Evolutionary conservation across 2,888 invertebrate species (phyloP), one percentile per base, ranked within the genome.

Genomic region (Nysson spinosus): DNA sequence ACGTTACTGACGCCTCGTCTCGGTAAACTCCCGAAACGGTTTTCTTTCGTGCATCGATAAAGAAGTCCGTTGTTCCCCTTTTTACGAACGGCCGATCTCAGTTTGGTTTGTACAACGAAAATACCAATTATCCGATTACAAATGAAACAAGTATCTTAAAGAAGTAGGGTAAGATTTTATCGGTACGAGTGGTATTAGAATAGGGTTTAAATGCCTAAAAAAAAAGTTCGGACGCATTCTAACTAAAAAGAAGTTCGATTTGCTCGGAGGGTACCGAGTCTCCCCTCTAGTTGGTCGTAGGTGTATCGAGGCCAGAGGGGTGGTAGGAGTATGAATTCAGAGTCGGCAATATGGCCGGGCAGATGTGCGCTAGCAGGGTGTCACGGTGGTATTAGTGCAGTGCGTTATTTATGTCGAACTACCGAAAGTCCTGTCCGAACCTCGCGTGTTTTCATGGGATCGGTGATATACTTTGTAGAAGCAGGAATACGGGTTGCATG

Each of bases 391-490:
- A 84, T 85, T 85, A 83, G 84, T 84, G 83, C 75, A 62, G 78
- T 79, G 75, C 80, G 79, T 81, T 83, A 85, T 85, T 84, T 85
- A 87, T 87, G 87, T 86, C 86, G 84, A 83, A 85, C 81, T 84
- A 84, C 80, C 84, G 85, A 72, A 85, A 85, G 76, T 86, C 85
- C 75, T 85, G 85, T 80, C 85, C 83, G 76, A 84, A 86, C 83
- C 84, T 85, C 83, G 85, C 83, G 83, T 86, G 85, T 83, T 86
- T 87, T 85, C 84, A 86, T 86, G 87, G 86, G 81, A 84, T 86
- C 83, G 83, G 86, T 80, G 87, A 87, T 75, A 82, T 85, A 79
- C 73, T 85, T 77, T 84, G 86, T 78, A 82, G 82, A 65, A 83
- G 84, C 75, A 82, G 83, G 71, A 83, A 84, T 77, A 79, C 81